Evolutionary conservation across 1,140 invertebrate species (phyloP).

Genomic region (Drosophila azteca): DNA sequence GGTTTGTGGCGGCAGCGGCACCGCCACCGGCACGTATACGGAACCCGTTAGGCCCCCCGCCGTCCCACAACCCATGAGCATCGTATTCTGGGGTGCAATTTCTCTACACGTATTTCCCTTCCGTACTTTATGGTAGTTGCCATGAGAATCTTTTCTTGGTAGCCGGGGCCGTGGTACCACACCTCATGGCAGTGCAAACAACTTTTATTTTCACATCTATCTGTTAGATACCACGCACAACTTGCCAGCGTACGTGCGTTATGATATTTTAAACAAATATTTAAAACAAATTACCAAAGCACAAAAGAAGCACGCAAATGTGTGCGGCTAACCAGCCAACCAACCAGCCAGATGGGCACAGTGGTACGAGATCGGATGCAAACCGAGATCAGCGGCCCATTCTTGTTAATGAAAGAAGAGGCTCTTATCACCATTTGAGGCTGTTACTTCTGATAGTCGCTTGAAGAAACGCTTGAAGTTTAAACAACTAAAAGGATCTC

Average conservation of each 20-base stretch:
- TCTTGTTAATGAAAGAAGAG: background rate
- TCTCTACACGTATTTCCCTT: constrained; percentile 21
- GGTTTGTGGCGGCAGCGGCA: constrained; percentile 6
- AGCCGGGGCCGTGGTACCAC: constrained; percentile 2
- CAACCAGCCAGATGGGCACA: constrained; percentile 39
- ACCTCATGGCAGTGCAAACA: constrained; percentile 49
- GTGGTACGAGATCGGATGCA: constrained; percentile 15
- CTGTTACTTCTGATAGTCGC: too few relatives aligned
- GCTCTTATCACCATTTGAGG: too few relatives aligned
- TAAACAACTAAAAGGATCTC: too few relatives aligned
- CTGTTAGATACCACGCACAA: constrained; percentile 78
- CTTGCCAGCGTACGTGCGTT: constrained; percentile 69
- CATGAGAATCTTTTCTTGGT: constrained; percentile 58
- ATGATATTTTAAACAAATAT: constrained; percentile 80
- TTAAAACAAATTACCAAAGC: constrained; percentile 80
- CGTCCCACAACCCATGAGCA: background rate
- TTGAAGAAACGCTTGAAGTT: background rate
- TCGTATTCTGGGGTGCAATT: constrained; percentile 29
- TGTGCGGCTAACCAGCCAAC: constrained; percentile 33
- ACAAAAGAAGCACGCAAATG: constrained; percentile 66
- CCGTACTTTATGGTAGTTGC: constrained; percentile 24
- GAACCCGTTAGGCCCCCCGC: constrained; percentile 45
- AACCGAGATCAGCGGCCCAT: background rate
- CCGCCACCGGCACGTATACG: constrained; percentile 40
- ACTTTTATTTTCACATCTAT: constrained; percentile 80